These are phyloP conservation scores for Octodonta nipae DNA, from an alignment of 2,888 invertebrate species.

Conservation along the genomic window DNA sequence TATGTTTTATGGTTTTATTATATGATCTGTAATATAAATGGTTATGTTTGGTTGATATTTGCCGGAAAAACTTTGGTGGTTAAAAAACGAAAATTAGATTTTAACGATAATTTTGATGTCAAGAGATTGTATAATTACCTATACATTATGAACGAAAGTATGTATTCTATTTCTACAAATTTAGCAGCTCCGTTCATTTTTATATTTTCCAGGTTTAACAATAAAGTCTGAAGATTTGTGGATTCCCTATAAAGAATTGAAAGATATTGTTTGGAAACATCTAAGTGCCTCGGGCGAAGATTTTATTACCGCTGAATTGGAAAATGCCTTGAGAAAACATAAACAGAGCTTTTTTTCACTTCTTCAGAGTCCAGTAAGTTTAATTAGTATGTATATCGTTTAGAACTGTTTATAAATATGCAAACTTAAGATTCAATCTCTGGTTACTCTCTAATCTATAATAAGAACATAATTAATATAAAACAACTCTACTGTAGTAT, in stretches of 20 bases:
- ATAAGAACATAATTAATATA: too few species aligned
- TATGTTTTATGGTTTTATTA: too few species aligned
- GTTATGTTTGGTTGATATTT: too few species aligned
- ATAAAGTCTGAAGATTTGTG: slow-evolving; percentile 59
- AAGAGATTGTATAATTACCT: neutral
- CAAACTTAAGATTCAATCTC: too few species aligned
- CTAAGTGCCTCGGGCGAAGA: slow-evolving; percentile 46
- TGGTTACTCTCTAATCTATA: too few species aligned
- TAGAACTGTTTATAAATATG: too few species aligned
- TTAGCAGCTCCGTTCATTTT: too few species aligned
- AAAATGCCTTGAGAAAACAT: slow-evolving; percentile 61
- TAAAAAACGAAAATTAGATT: too few species aligned
- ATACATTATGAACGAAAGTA: slow-evolving; percentile 6
- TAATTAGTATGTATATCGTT: neutral
- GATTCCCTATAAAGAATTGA: slow-evolving; percentile 71
- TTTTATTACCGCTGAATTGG: slow-evolving; percentile 51
- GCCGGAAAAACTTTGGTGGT: too few species aligned
- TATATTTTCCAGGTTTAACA: slow-evolving; percentile 5
- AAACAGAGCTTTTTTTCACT: slow-evolving; percentile 77
- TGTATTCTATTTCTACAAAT: neutral
- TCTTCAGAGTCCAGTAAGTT: slow-evolving; percentile 72
- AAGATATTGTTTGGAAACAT: slow-evolving; percentile 54
- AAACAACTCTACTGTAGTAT: too few species aligned
- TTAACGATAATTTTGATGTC: too few species aligned
- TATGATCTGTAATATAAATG: too few species aligned